Conservation (phyloP, 2,888 invertebrate genomes). For the Dendrolimus houi region DNA sequence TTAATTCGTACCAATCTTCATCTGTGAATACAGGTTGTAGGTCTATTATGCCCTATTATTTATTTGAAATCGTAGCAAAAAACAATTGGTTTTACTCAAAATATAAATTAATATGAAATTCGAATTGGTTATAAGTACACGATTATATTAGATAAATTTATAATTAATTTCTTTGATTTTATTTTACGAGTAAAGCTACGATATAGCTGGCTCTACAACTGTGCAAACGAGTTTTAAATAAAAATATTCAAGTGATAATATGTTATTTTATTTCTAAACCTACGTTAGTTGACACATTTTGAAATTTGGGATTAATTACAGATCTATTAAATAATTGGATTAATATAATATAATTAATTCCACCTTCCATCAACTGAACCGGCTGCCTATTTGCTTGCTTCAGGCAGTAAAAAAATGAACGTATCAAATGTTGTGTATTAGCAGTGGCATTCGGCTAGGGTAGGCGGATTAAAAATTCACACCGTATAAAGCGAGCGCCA, state of each 20-base stretch:
- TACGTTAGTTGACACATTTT: neutral
- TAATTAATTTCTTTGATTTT: constrained; percentile 48
- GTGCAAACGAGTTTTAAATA: constrained; percentile 68
- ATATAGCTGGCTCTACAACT: constrained; percentile 57
- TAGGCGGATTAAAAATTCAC: too few relatives aligned
- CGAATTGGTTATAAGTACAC: constrained; percentile 30
- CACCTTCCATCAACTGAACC: too few relatives aligned
- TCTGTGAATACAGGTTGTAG: constrained; percentile 66
- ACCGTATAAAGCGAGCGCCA: too few relatives aligned
- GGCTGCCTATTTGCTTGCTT: too few relatives aligned
- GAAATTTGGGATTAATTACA: too few relatives aligned
- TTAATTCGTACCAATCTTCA: constrained; percentile 68
- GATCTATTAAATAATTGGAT: too few relatives aligned
- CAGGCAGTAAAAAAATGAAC: too few relatives aligned
- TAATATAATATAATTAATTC: too few relatives aligned
- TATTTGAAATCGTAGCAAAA: constrained; percentile 71
- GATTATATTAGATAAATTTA: constrained; percentile 20
- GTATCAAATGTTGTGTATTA: too few relatives aligned
- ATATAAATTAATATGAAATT: constrained; percentile 39
- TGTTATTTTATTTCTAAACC: constrained; percentile 15
- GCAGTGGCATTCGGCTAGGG: too few relatives aligned
- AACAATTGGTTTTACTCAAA: constrained; percentile 26
- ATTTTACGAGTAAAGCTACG: constrained; percentile 52
- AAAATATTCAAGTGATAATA: constrained; percentile 57
- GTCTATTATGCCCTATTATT: constrained; percentile 64